Evolutionary conservation across 1,140 invertebrate genomes (phyloP), one percentile per base, ranked within the genome.

Genomic region (Leptestheria dahalacensis): DNA sequence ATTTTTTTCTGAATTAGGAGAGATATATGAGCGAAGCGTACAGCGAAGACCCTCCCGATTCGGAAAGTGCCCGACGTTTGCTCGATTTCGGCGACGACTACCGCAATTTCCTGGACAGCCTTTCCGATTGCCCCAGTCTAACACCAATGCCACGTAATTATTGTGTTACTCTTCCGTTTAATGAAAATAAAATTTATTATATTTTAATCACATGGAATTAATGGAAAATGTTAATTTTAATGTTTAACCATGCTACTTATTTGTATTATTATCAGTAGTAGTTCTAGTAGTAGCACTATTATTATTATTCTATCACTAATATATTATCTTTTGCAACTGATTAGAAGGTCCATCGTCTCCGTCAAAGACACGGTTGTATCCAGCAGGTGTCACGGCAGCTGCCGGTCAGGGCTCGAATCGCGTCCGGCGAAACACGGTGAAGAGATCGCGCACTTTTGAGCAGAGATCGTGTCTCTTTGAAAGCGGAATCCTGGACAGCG

Each of bases 1-100:
- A 28, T 53, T 65, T 63, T 41, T 48, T 63, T 69, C 69, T 65
- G 71, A 71, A 72, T 54, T 68, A 89, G 85, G 88, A 91, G 71
- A 90, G 90, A 70, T 92, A 93, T 70, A 81, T 88, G 70, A 91
- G 88, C 60, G 90, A 92, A 68, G 80, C 88, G 18, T 92, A 92
- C 69, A 91, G 88, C 60, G 90, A 93, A 73, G 74, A 77, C 33
- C 80, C 83, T n/a, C 82, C 84, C 18, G 89, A 93, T 70, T 82
- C 86, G 10, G 88, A 92, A 71, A 82, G 84, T 10, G 86, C 87
- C 49, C 77, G 84, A 51, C 79, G 80, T 63, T 73, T 92, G 12
- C 71, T 91, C 56, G 86, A 91, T 67, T 92, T 91, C 71, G 88
- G 88, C 28, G 90, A 93, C 71, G 89, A 93, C 74, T 93, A 93